These are phyloP conservation scores for Drosophila melanosoma DNA, from an alignment of 2,888 invertebrate genomes.

Conservation along the genomic window DNA sequence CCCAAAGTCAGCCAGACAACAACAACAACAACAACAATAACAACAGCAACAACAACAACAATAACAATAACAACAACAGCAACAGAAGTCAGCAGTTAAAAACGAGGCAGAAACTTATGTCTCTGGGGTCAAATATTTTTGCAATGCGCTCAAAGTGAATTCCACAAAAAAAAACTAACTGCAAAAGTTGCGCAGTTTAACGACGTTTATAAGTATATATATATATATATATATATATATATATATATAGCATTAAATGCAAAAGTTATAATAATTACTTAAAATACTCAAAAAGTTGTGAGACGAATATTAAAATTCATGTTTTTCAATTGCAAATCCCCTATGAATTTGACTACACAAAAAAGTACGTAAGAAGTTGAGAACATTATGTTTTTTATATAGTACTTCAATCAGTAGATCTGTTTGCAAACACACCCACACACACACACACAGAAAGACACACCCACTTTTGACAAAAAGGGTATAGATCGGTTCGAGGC, in stretches of 20 bases:
- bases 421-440: conserved; percentile 13
- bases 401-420: conserved; percentile 3
- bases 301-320: neutral
- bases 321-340: neutral
- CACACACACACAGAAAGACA: neutral
- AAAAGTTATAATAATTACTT: neutral
- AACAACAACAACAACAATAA: conserved; percentile 27
- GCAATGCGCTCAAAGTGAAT: conserved; percentile 7
- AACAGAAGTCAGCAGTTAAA: conserved; percentile 16
- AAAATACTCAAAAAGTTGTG: neutral
- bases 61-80: conserved; percentile 20
- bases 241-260: neutral
- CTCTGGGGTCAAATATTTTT: conserved; percentile 71
- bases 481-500: conserved; percentile 33
- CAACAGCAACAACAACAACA: conserved; percentile 3
- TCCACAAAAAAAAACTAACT: conserved; percentile 1
- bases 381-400: neutral
- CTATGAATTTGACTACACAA: neutral
- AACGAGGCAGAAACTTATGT: conserved; percentile 31
- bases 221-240: neutral
- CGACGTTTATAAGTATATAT: neutral
- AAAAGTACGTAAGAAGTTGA: neutral
- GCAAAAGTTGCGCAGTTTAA: conserved; percentile 7
- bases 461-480: conserved; percentile 11
- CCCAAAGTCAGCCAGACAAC: conserved; percentile 35